Evolutionary conservation across 2,797 vertebrate species (phyloP).

Genomic region (Myotis pilosus): DNA sequence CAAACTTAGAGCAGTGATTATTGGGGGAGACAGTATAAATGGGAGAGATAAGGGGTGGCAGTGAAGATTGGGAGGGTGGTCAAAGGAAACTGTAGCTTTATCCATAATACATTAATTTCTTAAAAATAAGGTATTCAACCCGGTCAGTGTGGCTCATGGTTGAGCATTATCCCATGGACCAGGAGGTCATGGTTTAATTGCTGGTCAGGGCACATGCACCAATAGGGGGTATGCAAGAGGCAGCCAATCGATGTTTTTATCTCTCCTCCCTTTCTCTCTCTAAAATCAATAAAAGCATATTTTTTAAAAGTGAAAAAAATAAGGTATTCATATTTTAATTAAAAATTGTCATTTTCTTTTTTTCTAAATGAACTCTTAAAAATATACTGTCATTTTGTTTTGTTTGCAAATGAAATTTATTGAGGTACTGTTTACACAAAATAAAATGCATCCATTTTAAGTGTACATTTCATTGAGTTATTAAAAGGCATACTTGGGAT

Average conservation of each 20-base stretch:
- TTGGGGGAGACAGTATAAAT: not conserved
- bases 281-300: no score
- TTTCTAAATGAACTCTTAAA: not conserved
- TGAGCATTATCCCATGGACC: no score
- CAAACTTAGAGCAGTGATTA: not conserved
- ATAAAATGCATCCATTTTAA: not conserved
- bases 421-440: not conserved
- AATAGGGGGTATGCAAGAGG: no score
- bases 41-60: not conserved
- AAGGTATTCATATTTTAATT: not conserved
- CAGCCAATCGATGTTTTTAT: no score
- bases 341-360: not conserved
- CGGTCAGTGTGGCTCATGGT: no score
- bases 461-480: not conserved
- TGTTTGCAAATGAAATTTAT: not conserved
- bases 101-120: not conserved
- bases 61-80: not conserved
- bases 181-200: no score
- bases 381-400: not conserved
- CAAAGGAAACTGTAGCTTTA: slow-evolving; percentile 11
- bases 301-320: not conserved
- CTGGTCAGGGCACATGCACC: no score
- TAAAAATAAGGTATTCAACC: not conserved
- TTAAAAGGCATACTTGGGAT: not conserved
- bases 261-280: no score